A percentile compares a stretch with the other conserved stretches of the same genome.
These are phyloP conservation scores for Zoanthus sociatus DNA, from an alignment of 92 coral and sea anemone species.

Conservation along the genomic window DNA sequence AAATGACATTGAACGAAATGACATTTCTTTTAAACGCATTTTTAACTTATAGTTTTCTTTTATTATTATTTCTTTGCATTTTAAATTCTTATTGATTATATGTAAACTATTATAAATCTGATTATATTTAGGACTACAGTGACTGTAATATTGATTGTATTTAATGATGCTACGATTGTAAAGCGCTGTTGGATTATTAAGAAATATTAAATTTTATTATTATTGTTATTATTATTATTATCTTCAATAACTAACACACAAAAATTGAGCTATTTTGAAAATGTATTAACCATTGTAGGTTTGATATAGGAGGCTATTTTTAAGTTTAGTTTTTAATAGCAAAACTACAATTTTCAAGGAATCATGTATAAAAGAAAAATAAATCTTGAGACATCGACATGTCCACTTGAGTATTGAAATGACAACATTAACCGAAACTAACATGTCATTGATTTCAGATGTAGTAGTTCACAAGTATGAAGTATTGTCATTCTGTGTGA, in stretches of 20 bases:
- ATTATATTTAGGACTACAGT: not conserved
- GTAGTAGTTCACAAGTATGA: not conserved
- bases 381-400: conserved; percentile 45
- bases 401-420: conserved; percentile 28
- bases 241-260: too few species aligned
- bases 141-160: not conserved
- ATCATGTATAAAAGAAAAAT: conserved; percentile 44
- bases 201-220: not conserved
- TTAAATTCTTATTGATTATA: not conserved
- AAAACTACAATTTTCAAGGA: not conserved
- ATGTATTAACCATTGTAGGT: too few species aligned
- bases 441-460: conserved; percentile 9
- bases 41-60: not conserved
- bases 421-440: not conserved
- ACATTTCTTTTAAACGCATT: not conserved
- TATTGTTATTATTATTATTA: too few species aligned
- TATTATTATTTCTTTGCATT: not conserved
- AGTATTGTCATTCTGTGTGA: not conserved
- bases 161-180: not conserved
- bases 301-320: not conserved
- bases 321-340: not conserved
- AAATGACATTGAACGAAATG: too few species aligned
- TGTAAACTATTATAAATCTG: not conserved
- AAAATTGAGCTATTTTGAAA: not conserved
- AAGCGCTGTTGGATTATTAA: conserved; percentile 7